Evolutionary conservation across 2,797 vertebrate species (phyloP).

Genomic region (Alca torda): DNA sequence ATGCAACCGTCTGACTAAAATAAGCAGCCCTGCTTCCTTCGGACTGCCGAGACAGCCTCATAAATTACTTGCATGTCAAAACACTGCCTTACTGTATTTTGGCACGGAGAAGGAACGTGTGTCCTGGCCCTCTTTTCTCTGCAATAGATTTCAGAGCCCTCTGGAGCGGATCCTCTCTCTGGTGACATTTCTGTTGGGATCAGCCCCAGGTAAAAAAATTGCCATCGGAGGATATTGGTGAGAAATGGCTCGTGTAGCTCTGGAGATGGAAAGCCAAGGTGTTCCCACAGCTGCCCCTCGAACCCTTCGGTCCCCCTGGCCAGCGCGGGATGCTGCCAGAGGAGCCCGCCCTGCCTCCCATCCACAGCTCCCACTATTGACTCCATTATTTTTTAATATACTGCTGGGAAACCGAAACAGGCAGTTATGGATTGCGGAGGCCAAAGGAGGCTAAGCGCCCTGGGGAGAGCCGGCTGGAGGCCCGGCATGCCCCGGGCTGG

Average conservation of each 20-base stretch:
- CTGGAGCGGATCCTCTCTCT: background rate
- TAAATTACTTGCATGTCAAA: background rate
- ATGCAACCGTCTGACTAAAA: background rate
- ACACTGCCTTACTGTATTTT: too few relatives aligned
- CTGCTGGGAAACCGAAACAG: background rate
- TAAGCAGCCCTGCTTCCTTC: background rate
- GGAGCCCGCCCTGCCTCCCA: background rate
- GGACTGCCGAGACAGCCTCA: background rate
- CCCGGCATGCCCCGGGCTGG: background rate
- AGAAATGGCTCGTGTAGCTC: background rate
- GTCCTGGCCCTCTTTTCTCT: too few relatives aligned
- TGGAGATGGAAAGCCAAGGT: background rate
- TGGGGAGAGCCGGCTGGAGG: background rate
- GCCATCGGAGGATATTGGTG: fast-evolving
- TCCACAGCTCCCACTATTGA: background rate
- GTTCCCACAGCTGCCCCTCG: background rate
- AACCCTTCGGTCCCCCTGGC: fast-evolving
- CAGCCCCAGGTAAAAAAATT: too few relatives aligned
- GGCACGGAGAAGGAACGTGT: background rate
- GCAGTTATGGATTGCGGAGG: background rate
- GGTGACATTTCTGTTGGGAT: background rate
- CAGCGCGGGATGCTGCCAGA: fast-evolving
- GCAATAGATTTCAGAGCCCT: background rate
- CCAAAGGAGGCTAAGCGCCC: background rate
- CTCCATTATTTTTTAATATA: background rate